Percentiles rank a stretch among this genome's conserved stretches.
Conservation (phyloP, 35 echinoderm and acorn worm species). For the Heliocidaris erythrogramma region DNA sequence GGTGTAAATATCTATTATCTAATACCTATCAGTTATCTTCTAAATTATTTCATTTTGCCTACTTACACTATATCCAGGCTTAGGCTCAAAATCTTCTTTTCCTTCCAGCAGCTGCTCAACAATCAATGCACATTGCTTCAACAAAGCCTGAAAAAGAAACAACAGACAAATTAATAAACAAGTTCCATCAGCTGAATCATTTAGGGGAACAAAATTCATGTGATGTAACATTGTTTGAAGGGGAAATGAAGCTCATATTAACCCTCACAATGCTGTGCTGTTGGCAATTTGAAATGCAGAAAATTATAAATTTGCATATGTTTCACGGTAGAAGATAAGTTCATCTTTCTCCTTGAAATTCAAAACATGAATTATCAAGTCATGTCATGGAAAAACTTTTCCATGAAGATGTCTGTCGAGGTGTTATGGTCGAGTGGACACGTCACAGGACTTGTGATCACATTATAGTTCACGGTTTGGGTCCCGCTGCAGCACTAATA, state of each 20-base stretch:
- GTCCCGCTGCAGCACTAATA: no score
- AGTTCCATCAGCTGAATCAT: background rate
- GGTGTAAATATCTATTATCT: no score
- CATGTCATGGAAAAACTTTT: no score
- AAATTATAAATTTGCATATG: background rate
- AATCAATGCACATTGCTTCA: conserved; percentile 72
- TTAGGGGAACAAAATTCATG: background rate
- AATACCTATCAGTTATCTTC: no score
- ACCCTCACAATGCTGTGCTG: background rate
- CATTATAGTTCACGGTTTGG: no score
- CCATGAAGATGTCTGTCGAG: no score
- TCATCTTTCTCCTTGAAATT: background rate
- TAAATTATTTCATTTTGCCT: background rate
- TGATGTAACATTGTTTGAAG: background rate
- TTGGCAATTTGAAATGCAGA: background rate
- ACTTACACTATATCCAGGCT: conserved; percentile 48
- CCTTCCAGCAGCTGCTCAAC: conserved; percentile 63
- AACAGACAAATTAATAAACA: background rate
- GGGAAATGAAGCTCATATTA: background rate
- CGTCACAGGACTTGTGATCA: no score
- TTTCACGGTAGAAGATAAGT: background rate
- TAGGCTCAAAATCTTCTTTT: conserved; percentile 46
- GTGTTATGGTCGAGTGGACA: no score
- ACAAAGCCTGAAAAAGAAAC: conserved; percentile 58
- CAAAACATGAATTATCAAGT: background rate